Conservation (phyloP, 2,888 invertebrate genomes). For the Drosophila neutralis region DNA sequence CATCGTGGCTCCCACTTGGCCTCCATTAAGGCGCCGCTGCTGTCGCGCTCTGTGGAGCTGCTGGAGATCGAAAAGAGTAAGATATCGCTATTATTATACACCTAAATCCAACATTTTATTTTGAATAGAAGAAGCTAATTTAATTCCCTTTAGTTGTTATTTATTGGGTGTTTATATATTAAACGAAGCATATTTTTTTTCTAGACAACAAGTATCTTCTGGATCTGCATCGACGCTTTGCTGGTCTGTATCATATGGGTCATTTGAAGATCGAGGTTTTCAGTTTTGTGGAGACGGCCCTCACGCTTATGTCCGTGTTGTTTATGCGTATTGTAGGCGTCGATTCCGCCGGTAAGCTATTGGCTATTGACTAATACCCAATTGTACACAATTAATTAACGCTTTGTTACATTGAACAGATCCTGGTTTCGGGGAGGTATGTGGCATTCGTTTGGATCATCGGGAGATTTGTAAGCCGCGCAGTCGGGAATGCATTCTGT, state of each 20-base stretch:
- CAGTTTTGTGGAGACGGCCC: slow-evolving; percentile 91
- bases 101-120: neutral
- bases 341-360: slow-evolving; percentile 89
- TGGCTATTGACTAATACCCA: rapidly evolving
- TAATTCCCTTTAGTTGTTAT: no score
- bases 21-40: slow-evolving; percentile 89
- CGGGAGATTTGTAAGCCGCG: slow-evolving; percentile 94
- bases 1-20: slow-evolving; percentile 93
- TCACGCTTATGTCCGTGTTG: slow-evolving; percentile 90
- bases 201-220: slow-evolving; percentile 90
- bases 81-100: slow-evolving; percentile 22
- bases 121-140: no score
- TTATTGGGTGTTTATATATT: neutral
- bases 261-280: slow-evolving; percentile 87
- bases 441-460: slow-evolving; percentile 91
- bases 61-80: slow-evolving; percentile 92
- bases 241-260: slow-evolving; percentile 86
- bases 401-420: slow-evolving; percentile 85
- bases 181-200: no score
- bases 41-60: slow-evolving; percentile 91
- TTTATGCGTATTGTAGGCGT: slow-evolving; percentile 91
- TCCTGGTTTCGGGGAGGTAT: slow-evolving; percentile 91
- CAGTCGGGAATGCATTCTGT: slow-evolving; percentile 88
- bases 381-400: neutral
- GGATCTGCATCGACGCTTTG: slow-evolving; percentile 88